Evolutionary conservation across 92 coral and sea anemone species (phyloP), one percentile per base, ranked within the genome.

Genomic region (Galaxea fascicularis): DNA sequence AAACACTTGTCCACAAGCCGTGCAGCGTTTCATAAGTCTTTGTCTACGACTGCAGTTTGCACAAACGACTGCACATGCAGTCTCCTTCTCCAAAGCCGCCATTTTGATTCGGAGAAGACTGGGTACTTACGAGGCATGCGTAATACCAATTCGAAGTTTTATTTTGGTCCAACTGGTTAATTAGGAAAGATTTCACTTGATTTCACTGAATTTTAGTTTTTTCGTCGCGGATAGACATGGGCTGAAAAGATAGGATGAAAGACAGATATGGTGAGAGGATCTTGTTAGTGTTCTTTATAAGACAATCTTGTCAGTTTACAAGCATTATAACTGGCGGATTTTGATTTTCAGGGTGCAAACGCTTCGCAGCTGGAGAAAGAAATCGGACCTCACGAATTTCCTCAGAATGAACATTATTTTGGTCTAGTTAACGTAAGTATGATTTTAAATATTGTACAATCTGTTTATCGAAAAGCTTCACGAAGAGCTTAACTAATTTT

Each of bases 311-410:
- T 64, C n/a, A 44, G 62, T 56, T 21, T 74, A 47, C 56, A 51
- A 15, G 73, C 29, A 17, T 64, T 52, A 31, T 39, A 68, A 51
- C 12, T 8, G n/a, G 4, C 21, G 27, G 44, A 27, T 47, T 70
- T 74, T 27, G 59, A 53, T 69, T 77, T 78, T 58, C 31, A 96
- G 98, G 98, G 98, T 91, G 95, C 91, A 80, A 96, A 90, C 88
- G 95, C 98, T 62, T 96, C 98, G 57, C 98, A 96, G 83, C 94
- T 96, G 64, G 98, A 96, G 92, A 96, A 96, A 73, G 98, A 96
- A 85, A 96, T 96, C 17, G 98, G 98, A 26, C 57, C 76, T 12
- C 96, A 90, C 59, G 98, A 96, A 88, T 96, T 96, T 83, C 98
- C 98, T 54, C 98, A 94, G 60, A 96, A 96, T 91, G 98, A 96